Evolutionary conservation across 2,113 vertebrate species (phyloP).

Genomic region (Atlantisia rogersi): DNA sequence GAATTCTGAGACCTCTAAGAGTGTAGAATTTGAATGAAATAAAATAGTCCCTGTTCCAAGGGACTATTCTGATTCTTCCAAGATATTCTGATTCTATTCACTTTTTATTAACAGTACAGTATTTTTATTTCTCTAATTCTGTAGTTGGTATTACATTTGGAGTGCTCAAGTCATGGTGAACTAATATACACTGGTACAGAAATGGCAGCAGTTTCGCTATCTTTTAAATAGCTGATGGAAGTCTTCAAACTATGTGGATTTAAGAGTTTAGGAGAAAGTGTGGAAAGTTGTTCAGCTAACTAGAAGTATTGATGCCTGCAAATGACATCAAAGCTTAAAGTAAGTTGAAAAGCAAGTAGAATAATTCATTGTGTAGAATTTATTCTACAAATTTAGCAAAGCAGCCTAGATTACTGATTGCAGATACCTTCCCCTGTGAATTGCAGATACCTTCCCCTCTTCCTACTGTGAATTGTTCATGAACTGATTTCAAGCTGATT

Average conservation of each 20-base stretch:
- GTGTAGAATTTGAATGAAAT: background rate
- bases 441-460: background rate
- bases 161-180: background rate
- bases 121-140: background rate
- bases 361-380: constrained; percentile 46
- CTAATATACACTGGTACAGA: background rate
- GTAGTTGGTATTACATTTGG: background rate
- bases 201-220: background rate
- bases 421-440: constrained; percentile 24
- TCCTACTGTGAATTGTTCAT: constrained; percentile 34
- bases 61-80: background rate
- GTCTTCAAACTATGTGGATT: background rate
- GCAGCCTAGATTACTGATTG: constrained; percentile 38
- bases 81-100: background rate
- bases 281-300: background rate
- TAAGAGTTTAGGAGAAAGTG: background rate
- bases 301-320: background rate
- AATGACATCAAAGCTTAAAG: constrained; percentile 31
- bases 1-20: background rate
- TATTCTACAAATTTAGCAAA: constrained; percentile 35
- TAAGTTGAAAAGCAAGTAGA: constrained; percentile 9
- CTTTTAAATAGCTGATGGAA: background rate
- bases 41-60: background rate
- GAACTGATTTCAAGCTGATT: constrained; percentile 41
- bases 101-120: background rate